Conservation (phyloP, 2,797 vertebrate species). For the Hypotaenidia okinawae region DNA sequence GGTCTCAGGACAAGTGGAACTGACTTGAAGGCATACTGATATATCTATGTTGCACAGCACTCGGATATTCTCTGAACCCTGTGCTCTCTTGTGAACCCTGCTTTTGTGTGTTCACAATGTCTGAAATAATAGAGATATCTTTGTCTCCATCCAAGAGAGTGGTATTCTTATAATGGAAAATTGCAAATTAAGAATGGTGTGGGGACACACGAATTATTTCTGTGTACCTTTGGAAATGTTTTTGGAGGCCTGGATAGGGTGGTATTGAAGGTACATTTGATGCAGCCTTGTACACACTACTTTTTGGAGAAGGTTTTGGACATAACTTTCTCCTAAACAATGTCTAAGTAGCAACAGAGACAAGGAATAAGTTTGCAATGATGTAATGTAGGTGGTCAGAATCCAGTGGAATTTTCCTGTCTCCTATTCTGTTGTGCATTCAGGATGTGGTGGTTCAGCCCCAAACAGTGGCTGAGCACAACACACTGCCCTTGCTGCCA, state of each 20-base stretch:
- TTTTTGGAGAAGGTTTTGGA: not conserved
- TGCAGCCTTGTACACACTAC: not conserved
- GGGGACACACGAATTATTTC: not conserved
- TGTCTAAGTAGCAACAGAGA: not conserved
- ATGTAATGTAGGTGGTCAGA: rapidly evolving
- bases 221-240: not conserved
- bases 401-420: not conserved
- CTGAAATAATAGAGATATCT: not conserved
- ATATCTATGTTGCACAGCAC: not conserved
- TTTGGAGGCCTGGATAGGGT: rapidly evolving
- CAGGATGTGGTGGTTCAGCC: too few relatives aligned
- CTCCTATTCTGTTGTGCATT: not conserved
- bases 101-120: not conserved
- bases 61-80: not conserved
- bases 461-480: too few relatives aligned
- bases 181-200: not conserved
- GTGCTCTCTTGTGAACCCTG: not conserved
- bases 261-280: not conserved
- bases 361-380: not conserved
- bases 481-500: too few relatives aligned
- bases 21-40: not conserved
- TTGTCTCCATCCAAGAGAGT: not conserved
- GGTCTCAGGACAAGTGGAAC: not conserved
- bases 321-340: not conserved
- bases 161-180: not conserved